Percentiles rank a stretch among this genome's conserved stretches.
phyloP scores from a whole-genome alignment of 2,113 vertebrate species.

The Microtus montanus region DNA sequence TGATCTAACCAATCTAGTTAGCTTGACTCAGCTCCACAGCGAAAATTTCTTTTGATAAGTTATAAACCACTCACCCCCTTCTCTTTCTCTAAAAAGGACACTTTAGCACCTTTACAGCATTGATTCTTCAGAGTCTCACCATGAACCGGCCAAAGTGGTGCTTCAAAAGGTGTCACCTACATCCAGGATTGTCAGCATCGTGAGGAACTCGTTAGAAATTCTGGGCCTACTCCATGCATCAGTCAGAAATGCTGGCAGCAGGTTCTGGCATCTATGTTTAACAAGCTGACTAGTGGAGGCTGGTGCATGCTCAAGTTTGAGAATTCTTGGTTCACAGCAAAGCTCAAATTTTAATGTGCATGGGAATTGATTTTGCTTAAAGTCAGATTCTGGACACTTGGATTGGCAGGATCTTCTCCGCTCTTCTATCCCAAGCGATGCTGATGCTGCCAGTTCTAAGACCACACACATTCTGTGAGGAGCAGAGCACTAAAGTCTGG shows the following conservation, averaged over 20 bases:
- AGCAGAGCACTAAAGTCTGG: not conserved
- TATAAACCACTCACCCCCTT: not conserved
- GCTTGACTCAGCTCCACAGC: not conserved
- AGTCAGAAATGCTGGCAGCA: not conserved
- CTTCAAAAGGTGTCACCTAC: not conserved
- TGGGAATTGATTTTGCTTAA: not conserved
- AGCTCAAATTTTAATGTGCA: not conserved
- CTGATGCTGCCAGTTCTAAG: not conserved
- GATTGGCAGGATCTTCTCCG: not conserved
- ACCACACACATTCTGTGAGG: not conserved
- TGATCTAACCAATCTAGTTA: not conserved
- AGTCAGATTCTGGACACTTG: not conserved
- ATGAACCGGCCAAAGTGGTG: not conserved
- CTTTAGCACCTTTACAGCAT: slow-evolving; percentile 9
- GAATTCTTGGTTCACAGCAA: slow-evolving; percentile 5
- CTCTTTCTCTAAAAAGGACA: not conserved
- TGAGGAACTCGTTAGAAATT: not conserved
- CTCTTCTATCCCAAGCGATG: not conserved
- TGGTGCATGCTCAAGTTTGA: not conserved
- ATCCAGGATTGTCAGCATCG: not conserved
- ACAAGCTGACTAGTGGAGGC: not conserved
- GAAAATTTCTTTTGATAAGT: not conserved
- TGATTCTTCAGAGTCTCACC: not conserved
- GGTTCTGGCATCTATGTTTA: not conserved
- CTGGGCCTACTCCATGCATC: not conserved